phyloP scores from a whole-genome alignment of 2,113 vertebrate genomes.

The Tauraco erythrolophus region DNA sequence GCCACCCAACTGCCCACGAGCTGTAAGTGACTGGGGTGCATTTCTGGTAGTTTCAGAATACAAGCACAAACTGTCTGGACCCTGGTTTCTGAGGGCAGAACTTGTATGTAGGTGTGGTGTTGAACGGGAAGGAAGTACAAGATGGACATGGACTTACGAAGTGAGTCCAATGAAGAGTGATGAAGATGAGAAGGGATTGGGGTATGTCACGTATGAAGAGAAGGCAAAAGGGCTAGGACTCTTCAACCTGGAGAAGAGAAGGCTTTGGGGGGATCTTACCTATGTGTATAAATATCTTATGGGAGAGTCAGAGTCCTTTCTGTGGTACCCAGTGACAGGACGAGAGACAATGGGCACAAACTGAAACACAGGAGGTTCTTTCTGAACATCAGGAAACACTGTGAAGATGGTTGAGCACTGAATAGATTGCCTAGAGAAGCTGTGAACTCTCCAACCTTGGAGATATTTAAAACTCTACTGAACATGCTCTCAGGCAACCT shows the following conservation, averaged over 20 bases:
- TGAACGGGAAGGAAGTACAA: background rate
- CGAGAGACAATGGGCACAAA: background rate
- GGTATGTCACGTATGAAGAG: rapidly evolving
- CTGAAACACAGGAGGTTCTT: background rate
- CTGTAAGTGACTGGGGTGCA: background rate
- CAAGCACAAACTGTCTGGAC: background rate
- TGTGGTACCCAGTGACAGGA: background rate
- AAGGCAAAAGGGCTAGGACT: background rate
- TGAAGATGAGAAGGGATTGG: background rate
- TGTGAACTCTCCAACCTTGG: background rate
- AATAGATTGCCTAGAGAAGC: background rate
- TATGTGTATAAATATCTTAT: background rate
- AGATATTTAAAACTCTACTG: background rate
- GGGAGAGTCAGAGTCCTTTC: background rate
- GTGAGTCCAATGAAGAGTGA: background rate
- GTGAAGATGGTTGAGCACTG: background rate
- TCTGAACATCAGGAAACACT: background rate
- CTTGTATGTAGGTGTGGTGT: background rate
- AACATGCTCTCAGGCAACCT: background rate
- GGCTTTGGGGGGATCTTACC: background rate
- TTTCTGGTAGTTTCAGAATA: background rate
- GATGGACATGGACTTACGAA: background rate
- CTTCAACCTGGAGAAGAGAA: background rate
- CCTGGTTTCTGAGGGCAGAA: background rate
- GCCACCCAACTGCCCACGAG: background rate